Conservation (phyloP, 2,888 invertebrate genomes). For the Melanotus villosus region DNA sequence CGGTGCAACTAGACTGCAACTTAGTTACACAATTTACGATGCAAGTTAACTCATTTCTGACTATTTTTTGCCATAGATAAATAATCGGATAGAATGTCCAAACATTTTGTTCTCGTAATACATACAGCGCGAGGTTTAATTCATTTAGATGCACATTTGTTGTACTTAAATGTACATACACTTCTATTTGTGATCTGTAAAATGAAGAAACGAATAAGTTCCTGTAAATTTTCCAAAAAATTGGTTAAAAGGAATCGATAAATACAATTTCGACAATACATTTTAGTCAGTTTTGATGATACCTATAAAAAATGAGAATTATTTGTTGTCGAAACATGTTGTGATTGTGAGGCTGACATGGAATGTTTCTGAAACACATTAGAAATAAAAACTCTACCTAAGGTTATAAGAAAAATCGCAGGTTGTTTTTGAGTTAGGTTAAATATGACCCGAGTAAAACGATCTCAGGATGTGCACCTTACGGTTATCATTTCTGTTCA, state of each 20-base stretch:
- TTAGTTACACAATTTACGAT: slow-evolving; percentile 10
- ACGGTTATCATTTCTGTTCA: slow-evolving; percentile 18
- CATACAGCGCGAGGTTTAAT: slow-evolving; percentile 18
- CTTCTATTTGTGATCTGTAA: slow-evolving; percentile 53
- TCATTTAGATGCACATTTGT: slow-evolving; percentile 24
- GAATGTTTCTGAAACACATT: no score
- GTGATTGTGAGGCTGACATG: no score
- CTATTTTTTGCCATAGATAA: background rate
- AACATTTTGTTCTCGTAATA: slow-evolving; percentile 7
- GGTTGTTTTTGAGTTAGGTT: no score
- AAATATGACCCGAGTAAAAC: no score
- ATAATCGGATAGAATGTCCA: slow-evolving; percentile 13
- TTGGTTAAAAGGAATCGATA: no score
- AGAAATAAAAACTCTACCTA: no score
- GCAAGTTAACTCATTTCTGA: slow-evolving; percentile 6
- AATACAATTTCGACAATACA: no score
- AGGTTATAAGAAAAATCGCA: no score
- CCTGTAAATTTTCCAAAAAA: no score
- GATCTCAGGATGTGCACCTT: slow-evolving; percentile 3
- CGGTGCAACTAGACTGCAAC: slow-evolving; percentile 1
- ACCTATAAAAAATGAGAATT: no score
- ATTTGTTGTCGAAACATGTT: no score
- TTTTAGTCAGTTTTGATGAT: no score
- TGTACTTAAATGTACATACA: slow-evolving; percentile 26
- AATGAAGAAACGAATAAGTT: slow-evolving; percentile 50